Conservation (phyloP, 2,113 vertebrate genomes). For the Bucco capensis region DNA sequence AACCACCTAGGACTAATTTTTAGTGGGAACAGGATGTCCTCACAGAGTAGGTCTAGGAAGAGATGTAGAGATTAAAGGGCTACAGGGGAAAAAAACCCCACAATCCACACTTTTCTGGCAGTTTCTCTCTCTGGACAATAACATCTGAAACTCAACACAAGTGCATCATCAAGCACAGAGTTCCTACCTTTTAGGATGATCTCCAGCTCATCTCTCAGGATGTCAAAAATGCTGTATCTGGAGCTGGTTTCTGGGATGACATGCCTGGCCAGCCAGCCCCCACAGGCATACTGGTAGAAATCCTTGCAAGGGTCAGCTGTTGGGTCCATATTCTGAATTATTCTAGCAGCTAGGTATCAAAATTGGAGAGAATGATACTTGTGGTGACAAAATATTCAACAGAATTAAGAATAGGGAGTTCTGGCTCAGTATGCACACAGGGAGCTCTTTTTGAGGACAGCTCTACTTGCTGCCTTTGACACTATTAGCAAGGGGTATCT, state of each 20-base stretch:
- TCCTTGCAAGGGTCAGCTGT: constrained; percentile 85
- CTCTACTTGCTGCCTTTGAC: not conserved
- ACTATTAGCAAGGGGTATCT: not conserved
- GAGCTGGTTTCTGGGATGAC: constrained; percentile 95
- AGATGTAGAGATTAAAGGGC: constrained; percentile 1
- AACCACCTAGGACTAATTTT: not conserved
- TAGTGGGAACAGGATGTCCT: not conserved
- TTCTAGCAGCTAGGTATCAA: constrained; percentile 80
- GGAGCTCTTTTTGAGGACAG: not conserved
- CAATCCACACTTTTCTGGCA: not conserved
- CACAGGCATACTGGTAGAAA: constrained; percentile 94
- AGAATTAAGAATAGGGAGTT: not conserved
- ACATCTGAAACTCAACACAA: not conserved
- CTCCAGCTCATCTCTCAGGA: constrained; percentile 90
- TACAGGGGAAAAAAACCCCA: not conserved
- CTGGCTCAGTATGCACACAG: not conserved
- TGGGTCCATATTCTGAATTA: constrained; percentile 92
- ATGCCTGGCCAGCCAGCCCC: constrained; percentile 88
- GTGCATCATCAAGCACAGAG: not conserved
- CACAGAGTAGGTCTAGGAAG: not conserved
- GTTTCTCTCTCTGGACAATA: not conserved
- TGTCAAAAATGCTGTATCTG: constrained; percentile 92
- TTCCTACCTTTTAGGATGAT: constrained; percentile 90
- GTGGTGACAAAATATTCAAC: not conserved
- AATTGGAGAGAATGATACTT: not conserved